A percentile compares a stretch with the other conserved stretches of the same genome.
phyloP scores from a whole-genome alignment of 2,888 invertebrate species.

The Cynaeus angustus region DNA sequence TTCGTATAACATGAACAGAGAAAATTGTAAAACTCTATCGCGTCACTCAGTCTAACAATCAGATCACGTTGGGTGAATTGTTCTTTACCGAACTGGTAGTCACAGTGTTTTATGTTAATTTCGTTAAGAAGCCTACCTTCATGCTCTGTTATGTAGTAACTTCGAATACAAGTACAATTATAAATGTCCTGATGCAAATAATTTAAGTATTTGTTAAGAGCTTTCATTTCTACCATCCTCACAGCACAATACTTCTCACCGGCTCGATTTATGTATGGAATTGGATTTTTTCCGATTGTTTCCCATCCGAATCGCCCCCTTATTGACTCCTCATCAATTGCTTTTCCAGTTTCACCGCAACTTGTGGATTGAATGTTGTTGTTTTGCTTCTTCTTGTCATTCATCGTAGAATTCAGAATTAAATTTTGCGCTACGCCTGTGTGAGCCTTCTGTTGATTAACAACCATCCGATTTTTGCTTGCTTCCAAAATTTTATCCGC shows the following conservation, averaged over 20 bases:
- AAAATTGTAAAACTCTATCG: constrained; percentile 92
- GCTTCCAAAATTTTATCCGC: constrained; percentile 89
- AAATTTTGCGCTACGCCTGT: constrained; percentile 71
- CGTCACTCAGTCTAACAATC: constrained; percentile 91
- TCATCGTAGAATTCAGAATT: constrained; percentile 77
- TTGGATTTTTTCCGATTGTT: constrained; percentile 87
- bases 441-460: constrained; percentile 63
- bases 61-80: constrained; percentile 91
- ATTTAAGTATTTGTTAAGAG: constrained; percentile 91
- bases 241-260: constrained; percentile 94
- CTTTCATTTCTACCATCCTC: constrained; percentile 92
- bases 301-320: constrained; percentile 94
- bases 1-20: constrained; percentile 92
- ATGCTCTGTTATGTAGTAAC: constrained; percentile 93
- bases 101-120: constrained; percentile 94
- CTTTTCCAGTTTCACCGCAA: constrained; percentile 35
- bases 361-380: constrained; percentile 66
- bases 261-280: constrained; percentile 91
- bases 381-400: constrained; percentile 60
- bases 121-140: constrained; percentile 94
- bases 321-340: constrained; percentile 82
- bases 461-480: constrained; percentile 72
- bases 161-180: constrained; percentile 92
- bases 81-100: constrained; percentile 91
- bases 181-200: constrained; percentile 92